Conservation (phyloP, 2,888 invertebrate species). For the Chalcosyrphus nemorum region DNA sequence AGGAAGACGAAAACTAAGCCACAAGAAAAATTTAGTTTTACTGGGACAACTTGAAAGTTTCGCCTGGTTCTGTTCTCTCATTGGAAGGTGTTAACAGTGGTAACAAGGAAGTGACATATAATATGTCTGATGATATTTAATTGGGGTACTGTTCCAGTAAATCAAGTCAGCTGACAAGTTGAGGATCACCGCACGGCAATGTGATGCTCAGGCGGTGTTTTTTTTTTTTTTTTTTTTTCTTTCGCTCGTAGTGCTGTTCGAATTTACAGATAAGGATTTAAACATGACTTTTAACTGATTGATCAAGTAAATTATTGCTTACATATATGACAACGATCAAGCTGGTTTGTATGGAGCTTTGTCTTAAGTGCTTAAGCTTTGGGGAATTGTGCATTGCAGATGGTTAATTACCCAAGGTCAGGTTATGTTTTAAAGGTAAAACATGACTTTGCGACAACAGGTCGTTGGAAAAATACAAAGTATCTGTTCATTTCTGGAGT, state of each 20-base stretch:
- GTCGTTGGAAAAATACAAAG: neutral
- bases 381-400: slow-evolving; percentile 27
- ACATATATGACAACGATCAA: slow-evolving; percentile 17
- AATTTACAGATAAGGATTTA: slow-evolving; percentile 42
- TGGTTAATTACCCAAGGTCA: slow-evolving; percentile 47
- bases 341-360: slow-evolving; percentile 14
- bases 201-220: neutral
- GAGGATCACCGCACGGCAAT: slow-evolving; percentile 27
- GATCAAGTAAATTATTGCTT: slow-evolving; percentile 53
- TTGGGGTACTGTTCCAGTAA: slow-evolving; percentile 45
- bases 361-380: slow-evolving; percentile 24
- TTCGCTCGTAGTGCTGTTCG: slow-evolving; percentile 10
- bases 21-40: slow-evolving; percentile 6
- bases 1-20: neutral
- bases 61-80: neutral
- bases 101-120: slow-evolving; percentile 59
- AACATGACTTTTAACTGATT: slow-evolving; percentile 57
- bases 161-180: slow-evolving; percentile 48
- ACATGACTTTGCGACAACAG: neutral
- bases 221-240: neutral
- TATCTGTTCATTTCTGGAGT: neutral
- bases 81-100: slow-evolving; percentile 43
- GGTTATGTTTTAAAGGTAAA: neutral
- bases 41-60: slow-evolving; percentile 29
- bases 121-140: slow-evolving; percentile 31